Evolutionary conservation across 2,113 vertebrate genomes (phyloP), one percentile per base, ranked within the genome.

Genomic region (Columba livia): DNA sequence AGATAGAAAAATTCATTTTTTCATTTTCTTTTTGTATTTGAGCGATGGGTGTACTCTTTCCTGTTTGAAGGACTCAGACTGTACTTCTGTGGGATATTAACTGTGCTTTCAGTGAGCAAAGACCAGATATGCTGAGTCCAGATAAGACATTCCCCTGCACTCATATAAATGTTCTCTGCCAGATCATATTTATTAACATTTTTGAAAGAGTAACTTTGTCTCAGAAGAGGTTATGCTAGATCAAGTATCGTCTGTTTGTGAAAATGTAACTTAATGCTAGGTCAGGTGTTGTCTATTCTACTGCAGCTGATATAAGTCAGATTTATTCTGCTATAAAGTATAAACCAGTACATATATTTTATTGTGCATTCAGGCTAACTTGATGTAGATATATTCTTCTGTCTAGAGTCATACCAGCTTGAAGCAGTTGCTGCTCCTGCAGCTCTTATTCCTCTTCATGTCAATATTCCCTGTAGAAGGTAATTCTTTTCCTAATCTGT

Each of bases 51-150:
- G 26, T 74, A 7, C 5, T 65, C 62, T 18, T 50, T 72, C 20
- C 58, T 42, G 51, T 34, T 66, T 84, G 64, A 50, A 85, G 75
- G 77, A 47, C 77, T 70, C 11, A 0, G 15, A 18, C 8, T 84
- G 69, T 62, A 13, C 20, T 90, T 90, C 28, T 4, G 3, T 18
- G 83, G 75, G 75, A 78, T 80, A 58, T 90, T 78, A 80, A 84
- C 79, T 71, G 69, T 18, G 53, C 40, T 72, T 57, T 51, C 74
- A 53, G 42, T 6, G 44, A 85, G 70, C 62, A 47, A 40, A 77
- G 88, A 64, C 17, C 83, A 93, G 90, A 84, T 86, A 9, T 61
- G 65, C 90, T 93, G 86, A 92, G 51, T n/a, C 34, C 60, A 60
- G 86, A 38, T 2, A 24, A 90, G 94, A 48, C 20, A 12, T 94